Percentiles rank a stretch among this genome's conserved stretches.
phyloP scores from a whole-genome alignment of 37 sponge, comb jelly and placozoan species.

The Geodia barretti region DNA sequence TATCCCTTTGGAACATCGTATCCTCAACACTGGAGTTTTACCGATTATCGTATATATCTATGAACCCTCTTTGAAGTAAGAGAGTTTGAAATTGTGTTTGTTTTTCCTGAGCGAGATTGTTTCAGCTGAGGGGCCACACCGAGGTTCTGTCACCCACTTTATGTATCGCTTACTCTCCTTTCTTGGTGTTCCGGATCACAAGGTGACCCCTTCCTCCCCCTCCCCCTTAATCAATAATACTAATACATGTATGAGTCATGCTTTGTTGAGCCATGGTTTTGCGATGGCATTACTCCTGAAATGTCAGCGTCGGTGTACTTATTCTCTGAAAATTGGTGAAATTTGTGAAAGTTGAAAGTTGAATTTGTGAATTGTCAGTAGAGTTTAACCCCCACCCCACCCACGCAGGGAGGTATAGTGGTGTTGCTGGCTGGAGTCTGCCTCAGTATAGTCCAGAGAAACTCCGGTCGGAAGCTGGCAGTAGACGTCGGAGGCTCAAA shows the following conservation, averaged over 20 bases:
- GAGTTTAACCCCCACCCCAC: too few species aligned
- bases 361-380: too few species aligned
- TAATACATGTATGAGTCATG: neutral
- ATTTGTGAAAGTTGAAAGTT: too few species aligned
- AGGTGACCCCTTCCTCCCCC: conserved; percentile 49
- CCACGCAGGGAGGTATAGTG: conserved; percentile 76
- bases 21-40: conserved; percentile 20
- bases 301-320: neutral
- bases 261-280: too few species aligned
- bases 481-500: conserved; percentile 89
- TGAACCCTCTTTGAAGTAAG: neutral
- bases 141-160: conserved; percentile 61
- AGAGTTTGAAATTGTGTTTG: neutral
- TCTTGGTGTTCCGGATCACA: conserved; percentile 95
- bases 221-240: neutral
- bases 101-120: neutral
- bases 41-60: neutral
- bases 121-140: conserved; percentile 81
- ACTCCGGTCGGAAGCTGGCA: conserved; percentile 66
- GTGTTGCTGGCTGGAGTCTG: conserved; percentile 71
- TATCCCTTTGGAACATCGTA: conserved; percentile 73
- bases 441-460: conserved; percentile 57
- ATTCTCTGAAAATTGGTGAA: too few species aligned
- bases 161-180: conserved; percentile 69
- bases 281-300: neutral